Evolutionary conservation across 92 coral and sea anemone genomes (phyloP), one percentile per base, ranked within the genome.

Genomic region (Galaxea fascicularis): DNA sequence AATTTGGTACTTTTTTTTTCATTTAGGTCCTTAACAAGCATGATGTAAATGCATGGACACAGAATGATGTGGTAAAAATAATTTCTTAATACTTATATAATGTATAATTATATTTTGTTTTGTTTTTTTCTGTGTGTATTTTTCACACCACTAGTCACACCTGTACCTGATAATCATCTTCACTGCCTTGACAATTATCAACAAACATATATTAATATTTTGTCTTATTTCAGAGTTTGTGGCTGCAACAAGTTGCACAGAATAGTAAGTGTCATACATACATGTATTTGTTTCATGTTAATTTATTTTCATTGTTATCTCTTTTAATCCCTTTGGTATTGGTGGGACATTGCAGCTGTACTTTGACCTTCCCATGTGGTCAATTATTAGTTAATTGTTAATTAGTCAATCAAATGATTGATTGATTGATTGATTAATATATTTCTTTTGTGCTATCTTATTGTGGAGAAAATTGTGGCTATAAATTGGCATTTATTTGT

Each of bases 31-130:
- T 91, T 21, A 88, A 88, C 57, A 85, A 88, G 44, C 93, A 93
- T 71, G 98, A 93, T 75, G 95, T 93, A 14, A 80, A 89, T 52
- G 79, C 93, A 11, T 91, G 98, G 98, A 70, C 88, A 21, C 90
- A 91, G 72, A 88, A 84, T 35, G 91, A 93, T 71, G 93, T 93
- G 92, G 95, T 93, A 89, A 82, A 73, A 27, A 9, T 49, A 5
- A 28, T 75, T 74, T 6, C 0, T 4, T 70, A 2, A 49, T 4
- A 0, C 0, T 46, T 49, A 6, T 60, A 3, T 57, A 53, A 11
- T 13, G 47, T 30, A 39, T 17, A 15, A 54, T n/a, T n/a, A n/a
- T 21, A 13, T n/a, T 1, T 8, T 67, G 2, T 0, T 47, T 7
- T 57, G 26, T 44, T 24, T 0, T 21, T 3, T 57, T 25, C 45